Evolutionary conservation across 2,888 invertebrate species (phyloP).

Genomic region (Pyrocoelia pectoralis): DNA sequence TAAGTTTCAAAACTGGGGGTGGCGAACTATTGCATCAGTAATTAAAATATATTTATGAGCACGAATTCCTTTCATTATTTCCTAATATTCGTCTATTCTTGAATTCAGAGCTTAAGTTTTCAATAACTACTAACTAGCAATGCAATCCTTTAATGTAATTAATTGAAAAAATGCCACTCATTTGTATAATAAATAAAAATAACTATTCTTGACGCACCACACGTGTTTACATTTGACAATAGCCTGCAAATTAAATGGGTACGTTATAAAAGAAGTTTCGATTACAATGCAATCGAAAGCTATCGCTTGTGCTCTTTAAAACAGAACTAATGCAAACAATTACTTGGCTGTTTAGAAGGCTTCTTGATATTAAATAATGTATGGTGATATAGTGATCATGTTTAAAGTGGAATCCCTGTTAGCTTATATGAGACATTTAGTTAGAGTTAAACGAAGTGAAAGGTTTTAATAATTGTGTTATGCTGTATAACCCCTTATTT

Average conservation of each 20-base stretch:
- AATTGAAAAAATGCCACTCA: neutral
- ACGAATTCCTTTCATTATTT: too few species aligned
- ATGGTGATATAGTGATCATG: constrained; percentile 51
- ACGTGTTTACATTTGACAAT: constrained; percentile 7
- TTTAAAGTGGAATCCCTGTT: constrained; percentile 49
- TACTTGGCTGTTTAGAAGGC: constrained; percentile 43
- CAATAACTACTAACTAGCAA: too few species aligned
- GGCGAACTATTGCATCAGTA: too few species aligned
- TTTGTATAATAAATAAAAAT: neutral
- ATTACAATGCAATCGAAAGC: constrained; percentile 33
- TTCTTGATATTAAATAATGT: constrained; percentile 48
- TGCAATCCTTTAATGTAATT: too few species aligned
- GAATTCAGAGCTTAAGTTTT: too few species aligned
- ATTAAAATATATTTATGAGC: too few species aligned
- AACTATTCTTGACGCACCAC: constrained; percentile 14
- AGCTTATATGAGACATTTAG: constrained; percentile 32
- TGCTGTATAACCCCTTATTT: constrained; percentile 34
- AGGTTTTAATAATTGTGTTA: constrained; percentile 50
- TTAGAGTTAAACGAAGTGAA: constrained; percentile 43
- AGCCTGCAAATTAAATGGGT: constrained; percentile 12
- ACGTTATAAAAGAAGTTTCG: constrained; percentile 25
- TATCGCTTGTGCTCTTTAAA: constrained; percentile 17
- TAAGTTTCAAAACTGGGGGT: too few species aligned
- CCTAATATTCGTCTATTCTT: too few species aligned
- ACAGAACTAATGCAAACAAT: constrained; percentile 35